Evolutionary conservation across 1,140 invertebrate genomes (phyloP).

Genomic region (Phymastichus coffea): DNA sequence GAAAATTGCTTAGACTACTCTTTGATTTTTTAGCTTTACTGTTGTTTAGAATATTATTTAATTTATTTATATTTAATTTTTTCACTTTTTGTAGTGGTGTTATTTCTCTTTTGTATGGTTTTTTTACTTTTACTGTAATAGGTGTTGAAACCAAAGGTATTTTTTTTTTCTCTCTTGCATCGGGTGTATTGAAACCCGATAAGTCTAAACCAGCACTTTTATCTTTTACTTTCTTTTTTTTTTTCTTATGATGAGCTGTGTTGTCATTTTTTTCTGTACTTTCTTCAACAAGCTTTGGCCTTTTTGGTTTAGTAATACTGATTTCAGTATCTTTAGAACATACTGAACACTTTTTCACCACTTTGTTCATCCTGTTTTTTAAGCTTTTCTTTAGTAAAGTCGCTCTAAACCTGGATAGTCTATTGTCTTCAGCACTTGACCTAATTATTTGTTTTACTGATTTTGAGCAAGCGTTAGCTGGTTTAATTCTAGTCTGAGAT

Average conservation of each 20-base stretch:
- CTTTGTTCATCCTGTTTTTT: constrained; percentile 41
- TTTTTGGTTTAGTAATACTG: constrained; percentile 38
- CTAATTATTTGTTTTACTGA: constrained; percentile 33
- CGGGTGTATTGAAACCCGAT: constrained; percentile 16
- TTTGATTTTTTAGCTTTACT: constrained; percentile 6
- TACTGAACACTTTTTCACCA: constrained; percentile 42
- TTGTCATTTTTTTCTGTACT: background rate
- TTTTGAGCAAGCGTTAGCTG: constrained; percentile 35
- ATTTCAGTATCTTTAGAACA: constrained; percentile 39
- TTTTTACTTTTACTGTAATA: constrained; percentile 14
- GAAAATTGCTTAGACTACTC: constrained; percentile 12
- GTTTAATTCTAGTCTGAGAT: constrained; percentile 35
- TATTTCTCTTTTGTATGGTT: constrained; percentile 3
- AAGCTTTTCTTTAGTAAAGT: constrained; percentile 38
- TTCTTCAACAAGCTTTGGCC: constrained; percentile 26
- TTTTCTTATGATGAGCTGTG: constrained; percentile 34
- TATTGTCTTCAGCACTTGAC: constrained; percentile 8
- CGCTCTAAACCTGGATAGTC: constrained; percentile 34
- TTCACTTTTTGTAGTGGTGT: constrained; percentile 35
- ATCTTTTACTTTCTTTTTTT: constrained; percentile 42
- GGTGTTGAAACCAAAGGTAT: constrained; percentile 8
- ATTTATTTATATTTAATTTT: constrained; percentile 36
- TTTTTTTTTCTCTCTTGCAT: constrained; percentile 7
- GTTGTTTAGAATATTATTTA: constrained; percentile 37
- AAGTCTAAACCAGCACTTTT: constrained; percentile 48